Evolutionary conservation across 2,797 vertebrate genomes (phyloP).

Genomic region (Garrulus glandarius): DNA sequence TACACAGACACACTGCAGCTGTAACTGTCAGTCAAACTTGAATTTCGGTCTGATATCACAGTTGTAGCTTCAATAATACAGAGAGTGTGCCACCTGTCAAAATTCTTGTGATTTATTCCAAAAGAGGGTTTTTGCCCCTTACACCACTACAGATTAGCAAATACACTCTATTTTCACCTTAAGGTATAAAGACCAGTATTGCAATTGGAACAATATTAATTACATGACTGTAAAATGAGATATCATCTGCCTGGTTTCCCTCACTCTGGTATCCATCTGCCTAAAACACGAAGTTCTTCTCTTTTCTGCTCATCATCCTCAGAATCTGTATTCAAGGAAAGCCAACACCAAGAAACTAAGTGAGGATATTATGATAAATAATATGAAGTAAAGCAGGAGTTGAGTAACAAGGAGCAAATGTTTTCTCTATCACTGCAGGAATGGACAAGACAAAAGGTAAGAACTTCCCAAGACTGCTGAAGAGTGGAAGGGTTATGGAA

Average conservation of each 20-base stretch:
- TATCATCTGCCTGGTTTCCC: not conserved
- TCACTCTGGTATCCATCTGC: not conserved
- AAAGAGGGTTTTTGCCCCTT: not conserved
- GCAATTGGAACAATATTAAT: not conserved
- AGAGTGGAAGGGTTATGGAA: not conserved
- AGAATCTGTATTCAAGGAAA: not conserved
- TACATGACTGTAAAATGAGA: not conserved
- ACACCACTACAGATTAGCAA: not conserved
- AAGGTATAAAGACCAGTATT: not conserved
- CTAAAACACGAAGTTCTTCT: not conserved
- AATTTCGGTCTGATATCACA: not conserved
- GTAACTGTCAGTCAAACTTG: fast-evolving
- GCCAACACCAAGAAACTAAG: not conserved
- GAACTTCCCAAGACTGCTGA: not conserved
- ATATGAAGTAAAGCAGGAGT: not conserved
- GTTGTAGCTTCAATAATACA: not conserved
- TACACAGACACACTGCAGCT: not conserved
- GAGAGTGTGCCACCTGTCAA: not conserved
- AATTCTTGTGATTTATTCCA: not conserved
- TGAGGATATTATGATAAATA: not conserved
- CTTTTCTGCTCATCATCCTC: not conserved
- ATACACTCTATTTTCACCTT: not conserved
- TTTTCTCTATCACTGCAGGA: not conserved
- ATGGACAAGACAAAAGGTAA: not conserved
- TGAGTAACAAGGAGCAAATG: not conserved